Percentiles rank a stretch among this genome's conserved stretches.
Evolutionary conservation across 1,140 invertebrate species (phyloP).

Genomic region (Drosophila mojavensis): DNA sequence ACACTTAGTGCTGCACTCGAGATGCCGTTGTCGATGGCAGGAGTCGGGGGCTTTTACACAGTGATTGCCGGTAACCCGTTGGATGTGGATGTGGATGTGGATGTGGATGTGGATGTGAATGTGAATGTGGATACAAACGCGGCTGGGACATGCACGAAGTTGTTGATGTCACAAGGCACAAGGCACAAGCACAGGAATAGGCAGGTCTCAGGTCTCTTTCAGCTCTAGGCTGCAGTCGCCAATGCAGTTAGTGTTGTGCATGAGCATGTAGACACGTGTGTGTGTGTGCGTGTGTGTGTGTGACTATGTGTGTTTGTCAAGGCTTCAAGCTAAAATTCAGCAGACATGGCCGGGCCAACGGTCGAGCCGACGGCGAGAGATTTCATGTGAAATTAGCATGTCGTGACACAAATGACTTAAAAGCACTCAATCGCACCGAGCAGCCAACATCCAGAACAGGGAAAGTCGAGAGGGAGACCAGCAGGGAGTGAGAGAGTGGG

Average conservation of each 20-base stretch:
- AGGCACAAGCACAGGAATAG: conserved; percentile 41
- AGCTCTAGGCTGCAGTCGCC: conserved; percentile 34
- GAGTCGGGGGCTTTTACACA: neutral
- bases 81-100: conserved; percentile 56
- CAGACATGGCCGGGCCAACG: conserved; percentile 63
- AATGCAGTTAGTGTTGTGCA: conserved; percentile 5
- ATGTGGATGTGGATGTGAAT: conserved; percentile 56
- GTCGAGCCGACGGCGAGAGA: conserved; percentile 75
- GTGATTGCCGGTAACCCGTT: neutral
- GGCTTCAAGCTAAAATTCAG: conserved; percentile 68
- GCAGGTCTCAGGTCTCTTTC: conserved; percentile 48
- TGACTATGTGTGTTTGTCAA: conserved; percentile 51
- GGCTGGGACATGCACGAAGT: conserved; percentile 74
- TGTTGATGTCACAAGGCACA: conserved; percentile 73
- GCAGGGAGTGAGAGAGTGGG: conserved; percentile 8
- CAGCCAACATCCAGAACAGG: conserved; percentile 30
- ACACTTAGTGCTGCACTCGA: conserved; percentile 82
- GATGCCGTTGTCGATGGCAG: conserved; percentile 64
- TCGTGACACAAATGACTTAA: conserved; percentile 83
- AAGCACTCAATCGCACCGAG: conserved; percentile 79
- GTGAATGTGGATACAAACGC: conserved; percentile 62
- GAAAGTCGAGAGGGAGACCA: conserved; percentile 24
- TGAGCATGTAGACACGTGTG: conserved; percentile 19
- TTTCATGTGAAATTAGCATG: conserved; percentile 83
- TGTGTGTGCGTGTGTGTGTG: conserved; percentile 22